Conservation (phyloP, 2,113 vertebrate species). For the Mesoclemmys tuberculata region DNA sequence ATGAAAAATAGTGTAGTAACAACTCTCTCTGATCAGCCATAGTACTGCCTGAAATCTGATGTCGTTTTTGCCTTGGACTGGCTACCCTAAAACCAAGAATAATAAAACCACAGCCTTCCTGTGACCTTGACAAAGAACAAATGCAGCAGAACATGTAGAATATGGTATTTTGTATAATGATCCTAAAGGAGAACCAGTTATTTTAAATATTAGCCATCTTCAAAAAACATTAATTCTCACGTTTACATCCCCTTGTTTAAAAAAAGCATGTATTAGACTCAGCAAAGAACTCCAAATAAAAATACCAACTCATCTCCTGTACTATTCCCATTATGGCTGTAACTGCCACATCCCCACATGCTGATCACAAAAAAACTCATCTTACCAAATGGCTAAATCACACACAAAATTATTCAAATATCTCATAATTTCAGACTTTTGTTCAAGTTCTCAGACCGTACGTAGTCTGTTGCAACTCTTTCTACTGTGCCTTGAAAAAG, state of each 20-base stretch:
- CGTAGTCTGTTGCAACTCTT: neutral
- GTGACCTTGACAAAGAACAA: constrained; percentile 27
- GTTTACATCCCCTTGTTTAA: neutral
- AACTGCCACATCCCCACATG: neutral
- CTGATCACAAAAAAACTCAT: neutral
- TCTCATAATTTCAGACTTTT: neutral
- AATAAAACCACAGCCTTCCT: constrained; percentile 2
- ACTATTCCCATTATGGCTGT: neutral
- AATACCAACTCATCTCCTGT: neutral
- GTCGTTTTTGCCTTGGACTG: neutral
- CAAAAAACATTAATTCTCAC: constrained; percentile 42
- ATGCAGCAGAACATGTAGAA: constrained; percentile 17
- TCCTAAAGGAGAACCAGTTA: constrained; percentile 32
- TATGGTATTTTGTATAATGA: constrained; percentile 2
- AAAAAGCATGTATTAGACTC: neutral
- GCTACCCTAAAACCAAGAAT: neutral
- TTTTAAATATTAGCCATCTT: constrained; percentile 33
- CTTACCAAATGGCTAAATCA: neutral
- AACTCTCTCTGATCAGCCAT: neutral
- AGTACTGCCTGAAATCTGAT: neutral
- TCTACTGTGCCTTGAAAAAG: neutral
- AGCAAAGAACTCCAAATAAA: constrained; percentile 13
- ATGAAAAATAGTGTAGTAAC: neutral
- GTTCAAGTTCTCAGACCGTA: neutral
- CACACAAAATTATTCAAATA: neutral